Base-by-base conservation (phyloP, 2,113 vertebrate genomes). In the Eurypyga helias region DNA sequence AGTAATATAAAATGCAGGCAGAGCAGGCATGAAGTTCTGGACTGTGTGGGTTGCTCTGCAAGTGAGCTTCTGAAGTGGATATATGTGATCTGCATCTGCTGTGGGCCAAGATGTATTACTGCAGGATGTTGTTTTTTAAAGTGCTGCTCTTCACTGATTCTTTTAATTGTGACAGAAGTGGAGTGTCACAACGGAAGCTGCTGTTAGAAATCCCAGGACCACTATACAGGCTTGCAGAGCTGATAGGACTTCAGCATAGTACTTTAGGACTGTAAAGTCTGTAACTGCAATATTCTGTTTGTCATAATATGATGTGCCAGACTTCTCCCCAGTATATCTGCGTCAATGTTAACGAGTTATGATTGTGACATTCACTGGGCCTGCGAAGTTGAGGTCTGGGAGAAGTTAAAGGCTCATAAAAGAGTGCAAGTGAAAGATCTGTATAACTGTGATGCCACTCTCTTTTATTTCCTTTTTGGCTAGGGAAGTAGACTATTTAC, bases 31-130 rank as follows among this genome's bases (percentile, higher is more conserved):
- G 52, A 28, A 52, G 51, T 24, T 31, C 38, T 49, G 60, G 26
- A 5, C 60, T 66, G 23, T 10, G 24, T 9, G 33, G 19, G 34
- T 26, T 67, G 13, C 52, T 36, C 36, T 52, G 36, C 19, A 18
- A 18, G 10, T 4, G 46, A 57, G 11, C 5, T 26, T 52, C 38
- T 43, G 55, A 10, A 31, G 9, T 5, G 36, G 26, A 2, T 11
- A 14, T 12, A 6, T 4, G 17, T 43, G 43, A 13, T 15, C 41
- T 25, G 67, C 48, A n/a, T 5, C 23, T 46, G 8, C 51, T 2
- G 4, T 0, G 6, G 36, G 78, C 0, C 1, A 4, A 52, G 17
- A 20, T 8, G 9, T 3, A n/a, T 38, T 2, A 11, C 48, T 41
- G n/a, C 57, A 28, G 76, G 51, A 2, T 1, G 5, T 2, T 46